Percentiles rank a stretch among this genome's conserved stretches.
Evolutionary conservation across 2,888 invertebrate species (phyloP).

Genomic region (Tenthredo livida): DNA sequence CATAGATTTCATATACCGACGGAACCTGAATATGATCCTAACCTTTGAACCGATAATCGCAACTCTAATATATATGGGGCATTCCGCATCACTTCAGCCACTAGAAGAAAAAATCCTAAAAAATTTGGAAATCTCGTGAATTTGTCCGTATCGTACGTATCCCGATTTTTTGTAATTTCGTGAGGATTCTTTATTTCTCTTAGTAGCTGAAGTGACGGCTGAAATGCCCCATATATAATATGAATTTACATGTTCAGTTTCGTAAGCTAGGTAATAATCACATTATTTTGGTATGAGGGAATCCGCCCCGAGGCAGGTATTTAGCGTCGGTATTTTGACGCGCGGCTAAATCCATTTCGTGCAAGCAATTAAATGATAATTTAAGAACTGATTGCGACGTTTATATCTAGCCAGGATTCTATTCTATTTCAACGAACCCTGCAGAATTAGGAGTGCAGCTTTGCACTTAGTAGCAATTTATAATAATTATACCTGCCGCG

Average conservation of each 20-base stretch:
- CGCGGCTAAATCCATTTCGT: constrained; percentile 25
- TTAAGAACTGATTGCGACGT: constrained; percentile 2
- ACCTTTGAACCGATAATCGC: no score
- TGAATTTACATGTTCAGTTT: neutral
- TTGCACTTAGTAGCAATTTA: constrained; percentile 31
- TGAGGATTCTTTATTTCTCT: no score
- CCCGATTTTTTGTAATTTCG: no score
- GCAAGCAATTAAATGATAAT: constrained; percentile 38
- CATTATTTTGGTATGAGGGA: neutral
- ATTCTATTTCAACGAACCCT: neutral
- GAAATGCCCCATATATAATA: neutral
- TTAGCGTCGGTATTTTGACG: neutral
- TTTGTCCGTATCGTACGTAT: no score
- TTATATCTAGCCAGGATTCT: neutral
- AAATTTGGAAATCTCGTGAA: no score
- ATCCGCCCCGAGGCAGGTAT: neutral
- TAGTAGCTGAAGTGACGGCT: no score
- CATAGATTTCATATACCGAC: no score
- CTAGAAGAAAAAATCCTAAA: no score
- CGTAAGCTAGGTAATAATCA: neutral
- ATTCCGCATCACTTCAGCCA: no score
- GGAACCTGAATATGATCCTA: no score
- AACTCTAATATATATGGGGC: no score
- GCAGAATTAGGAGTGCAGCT: neutral
- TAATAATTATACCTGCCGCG: neutral